Conservation (phyloP, 2,797 vertebrate genomes). For the Tapera naevia region DNA sequence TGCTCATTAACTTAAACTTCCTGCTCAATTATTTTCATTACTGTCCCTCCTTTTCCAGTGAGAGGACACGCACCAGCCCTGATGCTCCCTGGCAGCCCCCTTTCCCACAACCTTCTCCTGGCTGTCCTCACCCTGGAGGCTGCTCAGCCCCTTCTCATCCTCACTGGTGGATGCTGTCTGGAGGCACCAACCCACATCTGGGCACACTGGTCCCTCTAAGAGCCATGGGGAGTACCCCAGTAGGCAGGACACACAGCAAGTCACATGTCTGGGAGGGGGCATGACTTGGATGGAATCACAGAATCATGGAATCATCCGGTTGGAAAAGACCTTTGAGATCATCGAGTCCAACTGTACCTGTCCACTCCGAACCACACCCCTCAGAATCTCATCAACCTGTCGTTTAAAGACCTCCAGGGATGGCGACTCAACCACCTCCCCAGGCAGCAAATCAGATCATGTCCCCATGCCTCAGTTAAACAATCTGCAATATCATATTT, state of each 20-base stretch:
- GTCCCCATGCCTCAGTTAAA: background rate
- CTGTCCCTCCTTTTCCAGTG: background rate
- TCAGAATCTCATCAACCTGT: no score
- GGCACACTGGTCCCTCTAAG: background rate
- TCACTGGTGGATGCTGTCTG: no score
- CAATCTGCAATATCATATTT: background rate
- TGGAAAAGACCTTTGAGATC: no score
- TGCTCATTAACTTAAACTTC: slow-evolving; percentile 51
- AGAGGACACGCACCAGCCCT: background rate
- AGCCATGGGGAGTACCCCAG: rapidly evolving
- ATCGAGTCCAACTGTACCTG: no score
- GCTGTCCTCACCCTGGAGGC: background rate
- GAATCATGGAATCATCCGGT: no score
- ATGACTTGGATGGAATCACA: background rate
- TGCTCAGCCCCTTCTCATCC: background rate
- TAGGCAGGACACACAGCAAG: background rate
- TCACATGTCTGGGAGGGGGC: rapidly evolving
- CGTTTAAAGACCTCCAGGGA: no score
- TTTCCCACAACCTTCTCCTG: rapidly evolving
- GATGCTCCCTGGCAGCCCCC: rapidly evolving
- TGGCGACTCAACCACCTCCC: no score
- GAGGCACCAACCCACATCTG: background rate
- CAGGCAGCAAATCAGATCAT: no score
- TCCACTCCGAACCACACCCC: no score
- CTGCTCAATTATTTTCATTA: slow-evolving; percentile 25